These are phyloP conservation scores for Camponotus floridanus DNA, from an alignment of 1,140 invertebrate genomes.

Conservation along the genomic window DNA sequence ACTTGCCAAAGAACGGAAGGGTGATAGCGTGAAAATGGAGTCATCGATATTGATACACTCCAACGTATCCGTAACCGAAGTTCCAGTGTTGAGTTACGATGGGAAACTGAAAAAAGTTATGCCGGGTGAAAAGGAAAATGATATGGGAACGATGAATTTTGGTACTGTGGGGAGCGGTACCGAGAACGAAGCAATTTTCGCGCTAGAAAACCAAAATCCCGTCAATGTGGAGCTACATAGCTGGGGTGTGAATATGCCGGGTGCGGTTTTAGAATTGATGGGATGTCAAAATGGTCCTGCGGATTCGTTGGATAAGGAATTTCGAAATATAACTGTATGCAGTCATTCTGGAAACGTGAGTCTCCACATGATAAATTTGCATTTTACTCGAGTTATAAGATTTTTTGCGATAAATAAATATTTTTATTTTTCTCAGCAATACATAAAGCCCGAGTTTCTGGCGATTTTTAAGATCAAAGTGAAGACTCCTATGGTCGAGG, in stretches of 20 bases:
- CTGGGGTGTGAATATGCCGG: constrained; percentile 90
- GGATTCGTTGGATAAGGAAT: constrained; percentile 81
- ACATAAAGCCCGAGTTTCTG: constrained; percentile 89
- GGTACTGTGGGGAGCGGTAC: constrained; percentile 91
- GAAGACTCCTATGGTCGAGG: constrained; percentile 90
- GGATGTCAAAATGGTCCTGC: constrained; percentile 89
- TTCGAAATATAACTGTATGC: constrained; percentile 83
- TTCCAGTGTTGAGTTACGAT: constrained; percentile 92
- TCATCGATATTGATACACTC: constrained; percentile 90
- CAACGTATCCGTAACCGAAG: constrained; percentile 90
- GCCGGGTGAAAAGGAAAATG: constrained; percentile 85
- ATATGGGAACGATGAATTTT: constrained; percentile 90
- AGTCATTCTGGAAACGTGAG: constrained; percentile 83
- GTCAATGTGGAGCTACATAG: constrained; percentile 90
- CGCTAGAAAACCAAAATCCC: constrained; percentile 92
- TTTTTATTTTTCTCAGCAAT: constrained; percentile 78
- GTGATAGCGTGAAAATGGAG: constrained; percentile 88
- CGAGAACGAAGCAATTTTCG: constrained; percentile 90
- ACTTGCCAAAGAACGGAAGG: constrained; percentile 85
- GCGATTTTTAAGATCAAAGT: constrained; percentile 92
- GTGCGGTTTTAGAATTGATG: constrained; percentile 89
- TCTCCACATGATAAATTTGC: not conserved
- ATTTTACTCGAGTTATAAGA: not conserved
- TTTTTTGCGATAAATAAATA: constrained; percentile 10
- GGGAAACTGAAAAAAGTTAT: constrained; percentile 89